Evolutionary conservation across 1,140 invertebrate species (phyloP).

Genomic region (Cryptotermes secundus): DNA sequence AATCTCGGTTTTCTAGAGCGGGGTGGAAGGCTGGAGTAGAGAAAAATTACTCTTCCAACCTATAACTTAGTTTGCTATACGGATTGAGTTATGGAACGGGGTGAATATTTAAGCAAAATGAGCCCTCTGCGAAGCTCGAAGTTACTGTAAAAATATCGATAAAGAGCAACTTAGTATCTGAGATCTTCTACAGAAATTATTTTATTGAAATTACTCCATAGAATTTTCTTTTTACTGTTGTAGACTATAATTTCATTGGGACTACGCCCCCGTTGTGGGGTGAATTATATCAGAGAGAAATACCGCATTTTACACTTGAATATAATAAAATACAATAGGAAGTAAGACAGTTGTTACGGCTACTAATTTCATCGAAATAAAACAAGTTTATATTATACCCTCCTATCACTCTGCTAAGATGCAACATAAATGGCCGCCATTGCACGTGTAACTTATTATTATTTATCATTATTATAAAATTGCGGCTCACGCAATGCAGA

Average conservation of each 20-base stretch:
- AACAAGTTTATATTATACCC: background rate
- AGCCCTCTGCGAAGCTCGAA: too few relatives aligned
- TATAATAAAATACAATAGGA: background rate
- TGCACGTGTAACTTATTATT: background rate
- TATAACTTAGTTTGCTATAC: too few relatives aligned
- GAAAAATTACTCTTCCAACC: too few relatives aligned
- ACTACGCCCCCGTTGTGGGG: background rate
- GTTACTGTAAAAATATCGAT: too few relatives aligned
- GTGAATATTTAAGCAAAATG: too few relatives aligned
- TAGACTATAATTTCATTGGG: background rate
- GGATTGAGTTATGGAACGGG: too few relatives aligned
- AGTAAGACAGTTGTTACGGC: background rate
- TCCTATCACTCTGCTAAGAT: background rate
- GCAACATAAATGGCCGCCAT: background rate
- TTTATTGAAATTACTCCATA: background rate
- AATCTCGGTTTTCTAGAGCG: too few relatives aligned
- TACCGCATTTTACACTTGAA: conserved; percentile 1
- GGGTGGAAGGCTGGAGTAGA: too few relatives aligned
- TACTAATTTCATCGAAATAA: background rate
- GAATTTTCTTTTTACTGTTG: background rate
- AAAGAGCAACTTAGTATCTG: too few relatives aligned
- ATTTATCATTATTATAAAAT: too few relatives aligned
- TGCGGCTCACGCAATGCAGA: background rate
- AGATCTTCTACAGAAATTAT: background rate
- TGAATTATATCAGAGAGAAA: background rate